Conservation (phyloP, 2,888 invertebrate species). For the Teinopalpus imperialis region DNA sequence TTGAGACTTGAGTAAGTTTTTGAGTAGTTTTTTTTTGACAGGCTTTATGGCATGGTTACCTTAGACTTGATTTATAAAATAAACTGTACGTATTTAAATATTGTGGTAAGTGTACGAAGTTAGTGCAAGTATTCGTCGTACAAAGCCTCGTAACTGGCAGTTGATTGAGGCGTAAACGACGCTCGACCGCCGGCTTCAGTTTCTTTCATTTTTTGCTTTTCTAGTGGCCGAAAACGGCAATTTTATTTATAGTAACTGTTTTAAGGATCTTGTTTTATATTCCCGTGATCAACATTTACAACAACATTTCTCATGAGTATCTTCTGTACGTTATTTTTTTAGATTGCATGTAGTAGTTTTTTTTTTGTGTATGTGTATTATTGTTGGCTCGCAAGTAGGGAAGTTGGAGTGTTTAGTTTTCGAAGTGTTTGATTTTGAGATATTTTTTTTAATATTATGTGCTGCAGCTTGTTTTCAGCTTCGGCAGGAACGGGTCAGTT, state of each 20-base stretch:
- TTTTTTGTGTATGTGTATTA: no score
- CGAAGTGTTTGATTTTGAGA: no score
- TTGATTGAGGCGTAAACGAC: constrained; percentile 80
- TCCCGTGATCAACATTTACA: constrained; percentile 34
- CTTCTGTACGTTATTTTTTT: constrained; percentile 16
- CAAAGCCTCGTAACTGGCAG: constrained; percentile 71
- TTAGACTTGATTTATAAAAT: constrained; percentile 9
- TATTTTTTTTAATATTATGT: no score
- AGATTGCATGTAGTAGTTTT: no score
- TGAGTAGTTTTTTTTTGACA: no score
- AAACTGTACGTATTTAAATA: constrained; percentile 19
- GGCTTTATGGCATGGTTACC: no score
- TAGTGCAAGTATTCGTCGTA: constrained; percentile 56
- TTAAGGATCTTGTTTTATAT: constrained; percentile 57
- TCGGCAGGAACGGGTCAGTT: no score
- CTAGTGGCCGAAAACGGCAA: constrained; percentile 76
- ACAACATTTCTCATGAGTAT: constrained; percentile 13
- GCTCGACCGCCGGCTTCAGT: constrained; percentile 66
- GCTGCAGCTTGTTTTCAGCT: no score
- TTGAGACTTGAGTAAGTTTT: no score
- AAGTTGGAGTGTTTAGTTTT: no score
- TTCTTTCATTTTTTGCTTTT: constrained; percentile 79
- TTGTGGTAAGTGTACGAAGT: constrained; percentile 46
- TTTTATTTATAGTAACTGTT: constrained; percentile 76
- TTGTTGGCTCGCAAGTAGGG: no score